Evolutionary conservation across 1,140 invertebrate species (phyloP).

Genomic region (Varroa destructor): DNA sequence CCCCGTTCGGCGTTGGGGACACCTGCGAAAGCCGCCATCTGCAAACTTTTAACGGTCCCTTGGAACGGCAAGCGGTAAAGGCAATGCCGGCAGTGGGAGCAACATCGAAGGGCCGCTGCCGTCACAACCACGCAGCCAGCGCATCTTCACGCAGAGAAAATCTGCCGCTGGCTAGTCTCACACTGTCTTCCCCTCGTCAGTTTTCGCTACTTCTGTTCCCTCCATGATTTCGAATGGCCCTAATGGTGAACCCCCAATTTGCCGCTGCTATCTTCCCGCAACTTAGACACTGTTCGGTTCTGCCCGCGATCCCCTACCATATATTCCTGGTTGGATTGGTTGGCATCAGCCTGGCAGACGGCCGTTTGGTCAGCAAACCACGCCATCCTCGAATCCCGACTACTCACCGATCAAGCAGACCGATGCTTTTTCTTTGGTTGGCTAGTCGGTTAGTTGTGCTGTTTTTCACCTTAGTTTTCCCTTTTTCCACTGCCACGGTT

Average conservation of each 20-base stretch:
- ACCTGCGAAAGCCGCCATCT: constrained; percentile 28
- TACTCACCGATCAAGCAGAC: background rate
- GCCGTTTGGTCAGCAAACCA: constrained; percentile 1
- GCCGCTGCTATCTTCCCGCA: background rate
- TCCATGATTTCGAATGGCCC: background rate
- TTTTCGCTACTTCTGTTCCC: background rate
- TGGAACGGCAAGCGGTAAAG: too few relatives aligned
- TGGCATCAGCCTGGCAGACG: background rate
- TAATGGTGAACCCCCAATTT: background rate
- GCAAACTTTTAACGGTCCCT: constrained; percentile 29
- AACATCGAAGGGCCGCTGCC: too few relatives aligned
- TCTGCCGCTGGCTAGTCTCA: too few relatives aligned
- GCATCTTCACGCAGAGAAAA: constrained; percentile 26
- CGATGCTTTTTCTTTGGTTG: too few relatives aligned
- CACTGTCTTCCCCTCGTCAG: too few relatives aligned
- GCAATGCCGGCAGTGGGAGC: too few relatives aligned
- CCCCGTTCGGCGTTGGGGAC: constrained; percentile 7
- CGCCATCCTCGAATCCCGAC: constrained; percentile 24
- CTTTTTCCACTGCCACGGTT: too few relatives aligned
- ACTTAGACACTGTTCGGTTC: background rate
- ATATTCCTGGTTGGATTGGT: too few relatives aligned
- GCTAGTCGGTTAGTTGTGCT: too few relatives aligned
- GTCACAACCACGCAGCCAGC: background rate
- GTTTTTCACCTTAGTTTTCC: too few relatives aligned
- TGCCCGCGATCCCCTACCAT: too few relatives aligned